Evolutionary conservation across 2,888 invertebrate species (phyloP).

Genomic region (Andricus quercusramuli): DNA sequence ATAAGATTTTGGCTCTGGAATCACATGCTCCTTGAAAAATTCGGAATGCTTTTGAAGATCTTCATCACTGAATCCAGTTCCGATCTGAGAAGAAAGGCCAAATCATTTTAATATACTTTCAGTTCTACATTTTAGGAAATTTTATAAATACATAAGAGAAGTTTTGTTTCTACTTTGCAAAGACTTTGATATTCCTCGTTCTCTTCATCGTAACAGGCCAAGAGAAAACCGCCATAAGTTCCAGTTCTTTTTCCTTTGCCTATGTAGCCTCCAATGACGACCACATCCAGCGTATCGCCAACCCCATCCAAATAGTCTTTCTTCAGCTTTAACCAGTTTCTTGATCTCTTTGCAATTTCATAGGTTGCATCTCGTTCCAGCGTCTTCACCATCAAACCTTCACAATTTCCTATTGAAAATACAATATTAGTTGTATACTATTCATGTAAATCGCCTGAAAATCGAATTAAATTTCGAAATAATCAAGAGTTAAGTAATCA

Average conservation of each 20-base stretch:
- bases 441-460: too few species aligned
- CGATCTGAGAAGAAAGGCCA: slow-evolving; percentile 81
- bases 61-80: slow-evolving; percentile 97
- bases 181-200: slow-evolving; percentile 95
- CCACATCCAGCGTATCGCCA: slow-evolving; percentile 97
- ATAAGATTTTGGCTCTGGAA: slow-evolving; percentile 88
- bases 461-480: too few species aligned
- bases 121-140: slow-evolving; percentile 13
- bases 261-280: slow-evolving; percentile 95
- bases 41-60: slow-evolving; percentile 88
- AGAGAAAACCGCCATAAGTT: slow-evolving; percentile 95
- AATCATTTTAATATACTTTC: slow-evolving; percentile 1
- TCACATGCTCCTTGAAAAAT: slow-evolving; percentile 87
- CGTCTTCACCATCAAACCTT: slow-evolving; percentile 99
- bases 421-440: background rate
- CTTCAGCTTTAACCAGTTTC: slow-evolving; percentile 97
- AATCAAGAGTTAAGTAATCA: too few species aligned
- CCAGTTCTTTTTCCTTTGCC: slow-evolving; percentile 97
- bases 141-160: background rate
- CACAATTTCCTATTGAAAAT: slow-evolving; percentile 88
- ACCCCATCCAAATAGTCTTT: slow-evolving; percentile 98
- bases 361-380: slow-evolving; percentile 93
- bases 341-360: slow-evolving; percentile 97
- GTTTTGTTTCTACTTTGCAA: slow-evolving; percentile 85
- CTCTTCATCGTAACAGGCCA: slow-evolving; percentile 94